Evolutionary conservation across 35 echinoderm and acorn worm genomes (phyloP), one percentile per base, ranked within the genome.

Genomic region (Diadema setosum): DNA sequence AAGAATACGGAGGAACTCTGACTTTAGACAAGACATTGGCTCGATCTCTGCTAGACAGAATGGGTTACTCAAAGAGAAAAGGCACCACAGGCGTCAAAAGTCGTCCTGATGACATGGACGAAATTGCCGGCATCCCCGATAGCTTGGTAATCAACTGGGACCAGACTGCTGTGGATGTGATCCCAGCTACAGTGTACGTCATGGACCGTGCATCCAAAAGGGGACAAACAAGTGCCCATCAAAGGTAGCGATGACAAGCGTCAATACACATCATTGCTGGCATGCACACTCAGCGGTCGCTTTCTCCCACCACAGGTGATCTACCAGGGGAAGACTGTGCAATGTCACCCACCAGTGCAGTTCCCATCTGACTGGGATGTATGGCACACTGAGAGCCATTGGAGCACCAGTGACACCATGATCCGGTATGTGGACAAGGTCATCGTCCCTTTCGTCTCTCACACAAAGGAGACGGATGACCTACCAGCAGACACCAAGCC

Each of bases 111-210:
- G 87, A 90, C 24, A 59, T 83, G 9, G 32, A 57, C 20, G 52
- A 36, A 42, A 88, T 83, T 14, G 70, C 25, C 20, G 45, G 34
- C 40, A 90, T 90, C 34, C 86, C 55, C 2, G 32, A 80, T 12
- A 37, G 64, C 5, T 11, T 88, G n/a, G 58, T 88, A 25, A 88
- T 88, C 24, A 93, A 93, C 63, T 93, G 91, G 85, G 52, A 82
- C 69, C 87, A 90, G 32, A 90, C 56, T 1, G 87, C 0, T 17
- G 75, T 82, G 9, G 29, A 82, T 15, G 74, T 69, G 5, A 36
- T 90, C 6, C 87, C 87, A 42, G 58, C 33, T 20, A 52, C 24
- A n/a, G n/a, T n/a, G n/a, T n/a, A n/a, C n/a, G 35, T 45, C 42
- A 25, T 90, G 75, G 74, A 82, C 87, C 15, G 49, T 87, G 64